phyloP scores from a whole-genome alignment of 2,888 invertebrate species.

The Hermodice carunculata region DNA sequence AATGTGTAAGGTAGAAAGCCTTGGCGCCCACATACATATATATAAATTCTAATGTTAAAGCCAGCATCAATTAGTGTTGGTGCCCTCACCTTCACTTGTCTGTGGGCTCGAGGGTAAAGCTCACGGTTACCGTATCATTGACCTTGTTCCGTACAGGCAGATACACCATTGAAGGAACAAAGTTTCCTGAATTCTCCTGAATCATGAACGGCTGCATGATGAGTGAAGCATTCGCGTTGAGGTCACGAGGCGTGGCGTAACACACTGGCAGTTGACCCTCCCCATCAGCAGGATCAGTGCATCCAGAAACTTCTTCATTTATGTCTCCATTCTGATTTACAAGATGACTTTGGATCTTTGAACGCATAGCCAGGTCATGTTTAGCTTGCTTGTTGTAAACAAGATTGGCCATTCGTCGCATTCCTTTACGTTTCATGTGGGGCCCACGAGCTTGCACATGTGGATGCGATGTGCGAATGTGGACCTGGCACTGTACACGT shows the following conservation, averaged over 20 bases:
- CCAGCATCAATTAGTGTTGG: too few relatives aligned
- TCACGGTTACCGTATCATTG: slow-evolving; percentile 87
- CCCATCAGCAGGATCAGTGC: neutral
- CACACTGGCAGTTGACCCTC: slow-evolving; percentile 20
- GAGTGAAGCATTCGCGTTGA: neutral
- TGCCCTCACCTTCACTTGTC: slow-evolving; percentile 38
- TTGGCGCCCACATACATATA: too few relatives aligned
- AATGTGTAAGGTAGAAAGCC: too few relatives aligned
- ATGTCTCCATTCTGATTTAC: slow-evolving; percentile 13
- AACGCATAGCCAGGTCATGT: too few relatives aligned
- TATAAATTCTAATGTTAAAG: too few relatives aligned
- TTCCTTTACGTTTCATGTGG: too few relatives aligned
- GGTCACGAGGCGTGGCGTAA: slow-evolving; percentile 25
- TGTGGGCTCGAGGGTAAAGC: slow-evolving; percentile 94
- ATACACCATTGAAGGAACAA: slow-evolving; percentile 93
- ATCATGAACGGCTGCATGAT: slow-evolving; percentile 90
- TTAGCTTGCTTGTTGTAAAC: too few relatives aligned
- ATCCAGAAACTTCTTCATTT: neutral
- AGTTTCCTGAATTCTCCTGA: slow-evolving; percentile 71
- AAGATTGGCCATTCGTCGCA: too few relatives aligned
- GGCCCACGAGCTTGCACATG: too few relatives aligned
- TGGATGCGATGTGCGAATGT: slow-evolving; percentile 56
- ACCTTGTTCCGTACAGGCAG: slow-evolving; percentile 92
- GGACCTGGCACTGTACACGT: slow-evolving; percentile 54
- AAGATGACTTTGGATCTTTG: too few relatives aligned